Conservation (phyloP, 2,888 invertebrate genomes). For the Drosophila aldrichi region DNA sequence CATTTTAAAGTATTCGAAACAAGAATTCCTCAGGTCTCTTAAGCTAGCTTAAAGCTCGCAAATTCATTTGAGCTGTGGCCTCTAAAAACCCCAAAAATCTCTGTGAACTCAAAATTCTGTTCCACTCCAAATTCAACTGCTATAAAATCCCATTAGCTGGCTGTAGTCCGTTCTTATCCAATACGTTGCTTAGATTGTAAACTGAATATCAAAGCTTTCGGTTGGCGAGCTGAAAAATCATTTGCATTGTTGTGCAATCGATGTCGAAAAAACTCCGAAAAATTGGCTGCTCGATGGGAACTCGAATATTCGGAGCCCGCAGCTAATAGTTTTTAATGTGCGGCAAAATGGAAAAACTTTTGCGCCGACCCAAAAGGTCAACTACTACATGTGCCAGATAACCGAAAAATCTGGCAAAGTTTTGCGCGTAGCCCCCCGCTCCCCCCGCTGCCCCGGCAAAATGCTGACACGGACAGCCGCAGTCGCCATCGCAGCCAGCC, state of each 20-base stretch:
- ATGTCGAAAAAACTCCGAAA: neutral
- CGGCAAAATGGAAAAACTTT: constrained; percentile 37
- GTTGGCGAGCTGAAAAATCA: neutral
- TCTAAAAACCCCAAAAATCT: too few relatives aligned
- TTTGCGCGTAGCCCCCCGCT: constrained; percentile 14
- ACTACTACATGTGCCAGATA: constrained; percentile 76
- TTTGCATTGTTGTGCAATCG: neutral
- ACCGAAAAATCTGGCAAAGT: constrained; percentile 61
- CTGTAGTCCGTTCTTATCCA: too few relatives aligned
- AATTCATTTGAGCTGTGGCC: too few relatives aligned
- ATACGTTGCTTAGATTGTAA: neutral
- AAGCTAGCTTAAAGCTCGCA: too few relatives aligned
- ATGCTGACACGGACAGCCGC: constrained; percentile 63
- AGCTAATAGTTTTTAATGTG: constrained; percentile 76
- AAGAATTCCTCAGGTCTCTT: too few relatives aligned
- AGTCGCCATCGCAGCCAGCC: constrained; percentile 20
- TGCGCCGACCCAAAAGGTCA: constrained; percentile 62
- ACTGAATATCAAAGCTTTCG: neutral
- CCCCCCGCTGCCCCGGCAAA: constrained; percentile 31
- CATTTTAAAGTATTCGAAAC: too few relatives aligned
- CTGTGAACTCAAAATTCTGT: too few relatives aligned
- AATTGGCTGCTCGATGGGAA: constrained; percentile 3
- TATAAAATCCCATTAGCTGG: too few relatives aligned
- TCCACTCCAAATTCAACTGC: too few relatives aligned
- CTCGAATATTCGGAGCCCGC: constrained; percentile 46